Percentiles rank a stretch among this genome's conserved stretches.
phyloP scores from a whole-genome alignment of 53 echinoderm and acorn worm genomes.

The Arbacia lixula region DNA sequence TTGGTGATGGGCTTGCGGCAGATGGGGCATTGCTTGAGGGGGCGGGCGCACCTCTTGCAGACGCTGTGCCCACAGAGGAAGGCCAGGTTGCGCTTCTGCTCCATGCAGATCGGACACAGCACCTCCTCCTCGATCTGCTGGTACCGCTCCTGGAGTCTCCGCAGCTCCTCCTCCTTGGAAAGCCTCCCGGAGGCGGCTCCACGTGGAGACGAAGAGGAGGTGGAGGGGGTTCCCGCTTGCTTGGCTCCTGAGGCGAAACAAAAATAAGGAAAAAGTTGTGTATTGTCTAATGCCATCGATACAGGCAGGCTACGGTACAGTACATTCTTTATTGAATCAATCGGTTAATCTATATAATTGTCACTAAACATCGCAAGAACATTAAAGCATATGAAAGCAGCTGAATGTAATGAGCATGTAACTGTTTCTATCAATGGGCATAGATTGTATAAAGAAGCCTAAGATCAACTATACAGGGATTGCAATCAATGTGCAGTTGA shows the following conservation, averaged over 20 bases:
- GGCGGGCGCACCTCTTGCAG: conserved; percentile 91
- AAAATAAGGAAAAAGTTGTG: no score
- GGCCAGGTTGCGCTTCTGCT: conserved; percentile 76
- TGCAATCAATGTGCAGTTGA: no score
- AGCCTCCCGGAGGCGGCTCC: conserved; percentile 2
- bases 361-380: no score
- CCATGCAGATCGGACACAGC: conserved; percentile 95
- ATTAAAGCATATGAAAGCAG: no score
- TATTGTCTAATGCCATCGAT: no score
- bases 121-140: conserved; percentile 66
- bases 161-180: conserved; percentile 50
- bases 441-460: no score
- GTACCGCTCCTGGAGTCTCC: conserved; percentile 6
- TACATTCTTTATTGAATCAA: no score
- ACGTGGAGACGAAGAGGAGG: not conserved
- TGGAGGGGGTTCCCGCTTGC: not conserved
- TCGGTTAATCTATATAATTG: no score
- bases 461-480: no score
- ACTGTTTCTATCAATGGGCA: no score
- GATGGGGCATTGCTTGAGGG: conserved; percentile 88
- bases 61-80: conserved; percentile 95
- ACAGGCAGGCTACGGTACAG: no score
- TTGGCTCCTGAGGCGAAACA: conserved; percentile 13
- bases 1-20: conserved; percentile 90
- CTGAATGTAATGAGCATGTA: no score